Base-by-base conservation (phyloP, 2,797 vertebrate genomes). In the Coluber constrictor region DNA sequence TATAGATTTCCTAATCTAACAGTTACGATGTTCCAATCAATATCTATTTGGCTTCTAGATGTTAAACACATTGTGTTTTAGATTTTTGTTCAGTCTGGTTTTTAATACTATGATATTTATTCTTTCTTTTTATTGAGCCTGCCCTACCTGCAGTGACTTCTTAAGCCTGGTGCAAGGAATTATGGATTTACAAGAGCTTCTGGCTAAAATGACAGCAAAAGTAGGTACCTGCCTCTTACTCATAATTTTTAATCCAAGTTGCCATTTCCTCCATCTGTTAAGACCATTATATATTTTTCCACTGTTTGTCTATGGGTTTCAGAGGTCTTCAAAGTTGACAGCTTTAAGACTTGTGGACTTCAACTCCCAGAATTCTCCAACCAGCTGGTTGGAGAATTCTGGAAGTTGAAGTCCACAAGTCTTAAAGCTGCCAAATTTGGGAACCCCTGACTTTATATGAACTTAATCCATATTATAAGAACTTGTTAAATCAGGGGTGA, bases 141-240 rank as follows among this genome's bases (percentile, higher is more conserved):
- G 99, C 96, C 99, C 99, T 6, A 99, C 99, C 94, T 99, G 99
- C 98, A 99, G 99, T 94, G 99, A 99, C 97, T 99, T 99, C 97
- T 97, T 99, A 96, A 99, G 98, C 97, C 98, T 99, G 94, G 99
- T 99, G 70, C 99, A 99, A 98, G 99, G 99, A 97, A 99, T 99
- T 96, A 99, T 99, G 99, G 99, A 99, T 97, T 98, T 99, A 59
- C 99, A 99, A 97, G 99, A 99, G 92, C 98, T 99, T 25, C 97
- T 99, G 95, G 98, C 99, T 94, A 99, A 99, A 98, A 99, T 99
- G 99, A 99, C 99, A 89, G 97, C 99, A 94, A 99, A 99, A 98
- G 99, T 99, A 98, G 97, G 98, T 97, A 95, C 91, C 96, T 95
- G 29, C 95, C 92, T 70, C 93, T 93, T 90, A 70, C 89, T 92